Base-by-base conservation (phyloP, 2,888 invertebrate genomes). In the Drosophila imparisetae region DNA sequence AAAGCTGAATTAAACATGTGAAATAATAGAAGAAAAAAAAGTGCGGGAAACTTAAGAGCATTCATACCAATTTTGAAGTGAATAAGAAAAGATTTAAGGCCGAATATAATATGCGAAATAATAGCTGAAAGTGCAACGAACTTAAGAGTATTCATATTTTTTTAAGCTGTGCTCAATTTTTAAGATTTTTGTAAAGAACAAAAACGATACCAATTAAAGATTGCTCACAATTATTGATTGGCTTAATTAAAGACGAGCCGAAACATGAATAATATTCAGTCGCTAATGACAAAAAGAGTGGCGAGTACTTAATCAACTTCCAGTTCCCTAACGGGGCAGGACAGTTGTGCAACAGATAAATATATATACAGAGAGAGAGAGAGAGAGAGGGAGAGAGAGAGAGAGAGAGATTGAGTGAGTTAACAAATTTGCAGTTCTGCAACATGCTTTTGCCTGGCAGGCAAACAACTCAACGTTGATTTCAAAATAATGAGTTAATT, bases 401-500 rank as follows among this genome's bases (percentile, higher is more conserved):
- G 15, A 29, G 13, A 29, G 62, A 48, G 27, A n/a, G 29, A n/a
- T 27, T 6, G 5, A 54, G 42, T n/a, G n/a, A 80, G 63, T 24
- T 36, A 54, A 36, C 21, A 36, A 79, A 74, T 79, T 69, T 74
- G 57, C 66, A 74, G 45, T 2, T 55, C 36, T 27, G 62, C 82
- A 78, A 72, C 78, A 77, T 68, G 69, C 62, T 84, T 87, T 79
- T 76, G 70, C 72, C 78, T 64, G 71, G 42, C 71, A 36, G 69
- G 77, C 57, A 65, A 75, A 62, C 53, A 24, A 45, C 24, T 34
- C n/a, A 53, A 66, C 64, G 81, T 83, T 85, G 76, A 80, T 83
- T 84, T 78, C 70, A 70, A 88, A 83, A 88, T 88, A 84, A 83
- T 80, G 88, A 88, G 79, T 84, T 77, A 88, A 88, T 88, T 83